A percentile compares a stretch with the other conserved stretches of the same genome.
phyloP scores from a whole-genome alignment of 2,113 vertebrate species.

The Oceanites oceanicus region DNA sequence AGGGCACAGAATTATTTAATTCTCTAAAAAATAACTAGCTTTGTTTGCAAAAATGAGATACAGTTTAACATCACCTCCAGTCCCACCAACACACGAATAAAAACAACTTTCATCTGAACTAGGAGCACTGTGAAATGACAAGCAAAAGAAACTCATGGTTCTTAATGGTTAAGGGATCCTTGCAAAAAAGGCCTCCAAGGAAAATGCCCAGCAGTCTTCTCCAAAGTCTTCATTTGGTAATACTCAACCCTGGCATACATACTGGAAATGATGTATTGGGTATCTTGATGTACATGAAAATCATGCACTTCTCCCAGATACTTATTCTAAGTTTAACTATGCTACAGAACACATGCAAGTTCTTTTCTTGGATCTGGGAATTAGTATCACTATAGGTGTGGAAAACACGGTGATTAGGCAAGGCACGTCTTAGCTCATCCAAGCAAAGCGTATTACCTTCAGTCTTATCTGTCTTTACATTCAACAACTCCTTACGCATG shows the following conservation, averaged over 20 bases:
- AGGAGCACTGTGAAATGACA: neutral
- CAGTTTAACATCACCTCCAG: neutral
- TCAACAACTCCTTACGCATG: neutral
- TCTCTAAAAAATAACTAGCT: neutral
- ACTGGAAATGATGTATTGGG: neutral
- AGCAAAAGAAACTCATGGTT: neutral
- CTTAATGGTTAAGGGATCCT: neutral
- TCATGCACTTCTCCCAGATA: neutral
- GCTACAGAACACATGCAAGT: neutral
- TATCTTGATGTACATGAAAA: neutral
- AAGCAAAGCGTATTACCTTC: neutral
- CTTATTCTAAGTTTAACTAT: neutral
- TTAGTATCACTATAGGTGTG: neutral
- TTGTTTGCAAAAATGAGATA: neutral
- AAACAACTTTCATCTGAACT: neutral
- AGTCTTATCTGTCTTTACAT: neutral
- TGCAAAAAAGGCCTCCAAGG: neutral
- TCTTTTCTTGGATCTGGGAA: neutral
- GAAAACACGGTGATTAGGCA: neutral
- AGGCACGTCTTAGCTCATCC: neutral
- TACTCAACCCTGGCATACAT: neutral
- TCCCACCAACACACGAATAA: neutral
- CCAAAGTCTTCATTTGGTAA: neutral
- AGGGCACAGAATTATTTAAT: neutral
- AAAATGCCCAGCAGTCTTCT: neutral